These are phyloP conservation scores for Panulirus ornatus DNA, from an alignment of 1,140 invertebrate genomes.

Conservation along the genomic window DNA sequence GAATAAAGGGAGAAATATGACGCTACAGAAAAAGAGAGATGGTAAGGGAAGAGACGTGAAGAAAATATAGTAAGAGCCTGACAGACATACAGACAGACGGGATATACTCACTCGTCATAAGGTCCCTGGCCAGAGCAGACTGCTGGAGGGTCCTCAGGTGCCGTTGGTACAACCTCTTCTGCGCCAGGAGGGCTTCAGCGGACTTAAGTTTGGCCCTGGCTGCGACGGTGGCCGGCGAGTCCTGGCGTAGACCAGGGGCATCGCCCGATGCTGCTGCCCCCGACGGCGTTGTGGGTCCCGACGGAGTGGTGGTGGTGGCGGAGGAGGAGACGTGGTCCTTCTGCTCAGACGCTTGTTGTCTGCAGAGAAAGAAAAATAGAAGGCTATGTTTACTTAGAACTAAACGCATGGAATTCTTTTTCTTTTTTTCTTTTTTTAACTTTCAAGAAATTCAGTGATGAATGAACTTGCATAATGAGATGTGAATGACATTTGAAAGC, in stretches of 20 bases:
- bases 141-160: slow-evolving; percentile 61
- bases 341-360: slow-evolving; percentile 61
- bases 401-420: too few relatives aligned
- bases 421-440: too few relatives aligned
- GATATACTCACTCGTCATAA: slow-evolving; percentile 59
- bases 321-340: background rate
- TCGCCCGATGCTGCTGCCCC: background rate
- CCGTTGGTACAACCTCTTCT: slow-evolving; percentile 63
- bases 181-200: slow-evolving; percentile 58
- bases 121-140: slow-evolving; percentile 56
- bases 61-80: background rate
- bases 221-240: slow-evolving; percentile 45
- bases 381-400: background rate
- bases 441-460: too few relatives aligned
- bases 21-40: background rate
- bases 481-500: background rate
- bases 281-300: background rate
- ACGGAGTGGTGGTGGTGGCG: background rate
- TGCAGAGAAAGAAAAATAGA: background rate
- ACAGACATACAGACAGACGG: background rate
- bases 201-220: slow-evolving; percentile 64
- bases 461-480: too few relatives aligned
- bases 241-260: background rate
- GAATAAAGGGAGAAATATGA: too few relatives aligned
- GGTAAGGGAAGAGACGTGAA: background rate